phyloP scores from a whole-genome alignment of 2,797 vertebrate species.

The Alca torda region DNA sequence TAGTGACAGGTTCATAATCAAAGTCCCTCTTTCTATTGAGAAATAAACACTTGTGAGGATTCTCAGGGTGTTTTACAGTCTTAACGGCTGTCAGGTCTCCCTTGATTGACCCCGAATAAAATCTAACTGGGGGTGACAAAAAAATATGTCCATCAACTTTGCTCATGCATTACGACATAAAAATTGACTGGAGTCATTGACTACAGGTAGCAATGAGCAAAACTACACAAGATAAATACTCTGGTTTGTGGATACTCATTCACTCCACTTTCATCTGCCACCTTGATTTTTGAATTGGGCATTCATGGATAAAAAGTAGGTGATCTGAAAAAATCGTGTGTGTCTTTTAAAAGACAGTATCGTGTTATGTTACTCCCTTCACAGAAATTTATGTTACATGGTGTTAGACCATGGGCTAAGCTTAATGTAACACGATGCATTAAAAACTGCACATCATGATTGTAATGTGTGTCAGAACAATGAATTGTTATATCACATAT shows the following conservation, averaged over 20 bases:
- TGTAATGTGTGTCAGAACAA: constrained; percentile 75
- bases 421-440: constrained; percentile 78
- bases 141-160: constrained; percentile 73
- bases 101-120: constrained; percentile 75
- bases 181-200: constrained; percentile 78
- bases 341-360: constrained; percentile 79
- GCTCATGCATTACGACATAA: constrained; percentile 80
- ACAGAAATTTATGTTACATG: constrained; percentile 78
- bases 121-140: constrained; percentile 74
- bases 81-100: constrained; percentile 65
- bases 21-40: neutral
- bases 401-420: constrained; percentile 68
- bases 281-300: constrained; percentile 77
- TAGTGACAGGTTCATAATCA: constrained; percentile 37
- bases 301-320: constrained; percentile 77
- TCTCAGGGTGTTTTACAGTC: constrained; percentile 56
- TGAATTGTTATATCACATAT: constrained; percentile 75
- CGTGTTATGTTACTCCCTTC: constrained; percentile 70
- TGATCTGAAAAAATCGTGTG: constrained; percentile 77
- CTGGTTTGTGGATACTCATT: constrained; percentile 69
- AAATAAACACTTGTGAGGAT: constrained; percentile 63
- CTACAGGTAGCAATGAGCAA: constrained; percentile 74
- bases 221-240: constrained; percentile 76
- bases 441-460: constrained; percentile 72
- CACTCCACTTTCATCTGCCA: constrained; percentile 76